phyloP scores from a whole-genome alignment of 2,888 invertebrate genomes.

The Volucella zonaria region DNA sequence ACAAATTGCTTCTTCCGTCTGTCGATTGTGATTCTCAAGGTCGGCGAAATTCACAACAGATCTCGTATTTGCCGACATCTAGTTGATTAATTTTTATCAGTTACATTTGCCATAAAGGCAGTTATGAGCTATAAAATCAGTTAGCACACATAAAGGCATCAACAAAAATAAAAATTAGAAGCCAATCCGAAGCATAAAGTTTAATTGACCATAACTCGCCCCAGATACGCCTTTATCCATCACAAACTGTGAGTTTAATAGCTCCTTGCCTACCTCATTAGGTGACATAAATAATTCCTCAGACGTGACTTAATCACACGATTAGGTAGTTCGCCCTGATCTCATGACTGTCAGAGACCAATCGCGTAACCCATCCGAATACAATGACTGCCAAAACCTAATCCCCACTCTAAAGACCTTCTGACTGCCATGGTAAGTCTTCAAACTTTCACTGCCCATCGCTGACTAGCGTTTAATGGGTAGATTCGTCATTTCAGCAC shows the following conservation, averaged over 20 bases:
- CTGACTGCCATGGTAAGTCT: slow-evolving; percentile 29
- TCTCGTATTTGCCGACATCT: no score
- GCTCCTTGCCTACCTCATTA: background rate
- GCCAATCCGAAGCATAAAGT: no score
- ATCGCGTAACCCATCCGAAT: slow-evolving; percentile 26
- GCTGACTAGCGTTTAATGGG: background rate
- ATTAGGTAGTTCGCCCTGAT: slow-evolving; percentile 19
- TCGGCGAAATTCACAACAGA: no score
- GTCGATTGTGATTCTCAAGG: no score
- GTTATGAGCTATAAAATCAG: no score
- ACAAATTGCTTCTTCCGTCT: no score
- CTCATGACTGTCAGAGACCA: slow-evolving; percentile 28
- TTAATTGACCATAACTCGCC: no score
- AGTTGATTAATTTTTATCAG: no score
- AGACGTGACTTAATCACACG: slow-evolving; percentile 57
- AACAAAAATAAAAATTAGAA: no score
- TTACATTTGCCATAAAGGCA: no score
- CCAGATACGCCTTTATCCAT: no score
- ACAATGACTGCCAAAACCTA: background rate
- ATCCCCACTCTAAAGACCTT: slow-evolving; percentile 28
- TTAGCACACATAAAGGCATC: no score
- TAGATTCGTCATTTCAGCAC: slow-evolving; percentile 16
- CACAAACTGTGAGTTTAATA: background rate
- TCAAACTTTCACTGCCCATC: background rate
- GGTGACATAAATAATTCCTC: slow-evolving; percentile 37